Percentiles rank a stretch among this genome's conserved stretches.
Conservation (phyloP, 92 coral and sea anemone genomes). For the Palythoa heliodiscus region DNA sequence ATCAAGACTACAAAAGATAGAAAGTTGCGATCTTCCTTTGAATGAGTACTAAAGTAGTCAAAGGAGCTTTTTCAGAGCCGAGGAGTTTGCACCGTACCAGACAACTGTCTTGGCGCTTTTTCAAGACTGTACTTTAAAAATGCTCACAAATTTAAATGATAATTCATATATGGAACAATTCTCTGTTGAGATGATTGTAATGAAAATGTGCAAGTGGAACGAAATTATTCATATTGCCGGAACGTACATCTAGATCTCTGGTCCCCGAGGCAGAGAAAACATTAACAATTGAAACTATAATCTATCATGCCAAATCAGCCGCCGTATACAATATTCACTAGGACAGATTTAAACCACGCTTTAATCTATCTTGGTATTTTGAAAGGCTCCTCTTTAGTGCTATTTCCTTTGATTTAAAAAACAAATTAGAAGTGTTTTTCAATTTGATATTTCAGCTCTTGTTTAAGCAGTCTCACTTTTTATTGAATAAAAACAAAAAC, state of each 20-base stretch:
- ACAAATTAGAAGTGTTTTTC: not conserved
- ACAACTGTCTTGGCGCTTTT: no score
- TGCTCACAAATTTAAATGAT: no score
- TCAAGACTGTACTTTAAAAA: no score
- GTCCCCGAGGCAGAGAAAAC: not conserved
- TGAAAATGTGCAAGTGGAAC: not conserved
- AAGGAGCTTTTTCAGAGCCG: no score
- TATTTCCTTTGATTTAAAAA: not conserved
- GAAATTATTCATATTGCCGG: not conserved
- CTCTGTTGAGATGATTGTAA: not conserved
- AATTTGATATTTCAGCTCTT: not conserved
- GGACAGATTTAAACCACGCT: not conserved
- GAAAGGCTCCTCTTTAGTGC: not conserved
- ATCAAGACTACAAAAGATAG: no score
- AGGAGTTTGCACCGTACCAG: no score
- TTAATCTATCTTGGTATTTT: not conserved
- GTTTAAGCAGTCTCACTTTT: not conserved
- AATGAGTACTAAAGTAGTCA: no score
- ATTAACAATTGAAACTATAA: not conserved
- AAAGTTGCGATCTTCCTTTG: no score
- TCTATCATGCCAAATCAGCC: not conserved
- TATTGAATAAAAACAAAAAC: not conserved
- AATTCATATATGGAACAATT: not conserved
- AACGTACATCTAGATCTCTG: not conserved
- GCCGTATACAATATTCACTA: not conserved